Percentiles rank a stretch among this genome's conserved stretches.
Evolutionary conservation across 1,140 invertebrate genomes (phyloP).

Genomic region (Drosophila kepulauana): DNA sequence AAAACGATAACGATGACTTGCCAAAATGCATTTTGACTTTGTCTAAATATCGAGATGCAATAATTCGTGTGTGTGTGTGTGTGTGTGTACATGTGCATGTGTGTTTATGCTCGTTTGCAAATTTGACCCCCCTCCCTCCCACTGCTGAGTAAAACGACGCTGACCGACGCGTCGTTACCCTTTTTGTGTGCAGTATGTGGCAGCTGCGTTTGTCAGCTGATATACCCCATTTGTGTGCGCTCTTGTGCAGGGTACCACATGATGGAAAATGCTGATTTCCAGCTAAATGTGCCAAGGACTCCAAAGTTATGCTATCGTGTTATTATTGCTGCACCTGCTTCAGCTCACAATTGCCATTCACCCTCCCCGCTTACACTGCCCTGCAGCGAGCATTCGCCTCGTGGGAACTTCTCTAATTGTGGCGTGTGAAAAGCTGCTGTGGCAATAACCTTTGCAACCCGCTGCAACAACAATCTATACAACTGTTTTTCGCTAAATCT

Average conservation of each 20-base stretch:
- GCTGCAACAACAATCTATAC: too few species aligned
- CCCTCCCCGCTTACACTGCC: too few species aligned
- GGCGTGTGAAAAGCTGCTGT: too few species aligned
- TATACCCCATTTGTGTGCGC: background rate
- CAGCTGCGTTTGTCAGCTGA: background rate
- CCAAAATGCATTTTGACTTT: slow-evolving; percentile 51
- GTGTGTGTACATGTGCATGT: slow-evolving; percentile 6
- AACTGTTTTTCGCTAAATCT: too few species aligned
- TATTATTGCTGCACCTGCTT: background rate
- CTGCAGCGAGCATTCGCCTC: too few species aligned
- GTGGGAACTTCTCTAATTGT: too few species aligned
- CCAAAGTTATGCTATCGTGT: background rate
- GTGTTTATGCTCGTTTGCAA: slow-evolving; percentile 9
- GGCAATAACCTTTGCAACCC: too few species aligned
- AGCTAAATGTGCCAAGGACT: slow-evolving; percentile 36
- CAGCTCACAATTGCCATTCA: too few species aligned
- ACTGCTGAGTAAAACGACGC: background rate
- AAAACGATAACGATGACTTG: slow-evolving; percentile 34
- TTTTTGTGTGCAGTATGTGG: background rate
- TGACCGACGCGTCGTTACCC: background rate
- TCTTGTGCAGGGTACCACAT: background rate
- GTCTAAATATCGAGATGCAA: background rate
- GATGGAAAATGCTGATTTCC: slow-evolving; percentile 10
- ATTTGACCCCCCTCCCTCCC: background rate
- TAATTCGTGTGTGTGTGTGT: background rate